Conservation (phyloP, 2,113 vertebrate species). For the Pelecanus crispus region DNA sequence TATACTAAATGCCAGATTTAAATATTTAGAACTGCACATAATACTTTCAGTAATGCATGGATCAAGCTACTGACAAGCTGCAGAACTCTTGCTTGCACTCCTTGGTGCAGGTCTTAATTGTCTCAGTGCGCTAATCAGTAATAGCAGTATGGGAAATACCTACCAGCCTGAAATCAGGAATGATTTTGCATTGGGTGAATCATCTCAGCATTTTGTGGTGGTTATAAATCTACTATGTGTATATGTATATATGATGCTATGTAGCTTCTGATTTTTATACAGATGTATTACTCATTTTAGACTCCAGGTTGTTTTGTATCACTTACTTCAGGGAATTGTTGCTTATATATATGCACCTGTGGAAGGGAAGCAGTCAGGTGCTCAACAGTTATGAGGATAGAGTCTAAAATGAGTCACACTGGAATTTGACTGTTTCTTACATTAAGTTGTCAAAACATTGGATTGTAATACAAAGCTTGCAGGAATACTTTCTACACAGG, state of each 20-base stretch:
- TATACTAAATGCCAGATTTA: conserved; percentile 15
- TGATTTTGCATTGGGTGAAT: background rate
- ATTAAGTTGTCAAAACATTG: conserved; percentile 55
- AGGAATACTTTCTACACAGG: background rate
- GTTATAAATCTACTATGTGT: background rate
- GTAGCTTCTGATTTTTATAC: background rate
- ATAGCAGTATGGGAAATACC: background rate
- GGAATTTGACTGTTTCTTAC: conserved; percentile 40
- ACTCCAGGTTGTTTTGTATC: background rate
- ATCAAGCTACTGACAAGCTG: background rate
- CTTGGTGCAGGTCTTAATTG: background rate
- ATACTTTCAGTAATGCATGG: background rate
- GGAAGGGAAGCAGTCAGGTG: background rate
- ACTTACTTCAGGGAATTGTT: background rate
- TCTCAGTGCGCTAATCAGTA: background rate
- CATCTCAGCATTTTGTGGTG: background rate
- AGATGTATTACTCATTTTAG: background rate
- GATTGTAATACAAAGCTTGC: conserved; percentile 26
- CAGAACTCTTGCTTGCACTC: background rate
- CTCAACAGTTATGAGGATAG: background rate
- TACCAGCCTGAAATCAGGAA: background rate
- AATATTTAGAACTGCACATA: background rate
- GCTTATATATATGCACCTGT: background rate
- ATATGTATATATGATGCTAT: background rate
- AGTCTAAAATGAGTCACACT: conserved; percentile 45